Evolutionary conservation across 2,888 invertebrate genomes (phyloP).

Genomic region (Dimorphilus gyrociliatus): DNA sequence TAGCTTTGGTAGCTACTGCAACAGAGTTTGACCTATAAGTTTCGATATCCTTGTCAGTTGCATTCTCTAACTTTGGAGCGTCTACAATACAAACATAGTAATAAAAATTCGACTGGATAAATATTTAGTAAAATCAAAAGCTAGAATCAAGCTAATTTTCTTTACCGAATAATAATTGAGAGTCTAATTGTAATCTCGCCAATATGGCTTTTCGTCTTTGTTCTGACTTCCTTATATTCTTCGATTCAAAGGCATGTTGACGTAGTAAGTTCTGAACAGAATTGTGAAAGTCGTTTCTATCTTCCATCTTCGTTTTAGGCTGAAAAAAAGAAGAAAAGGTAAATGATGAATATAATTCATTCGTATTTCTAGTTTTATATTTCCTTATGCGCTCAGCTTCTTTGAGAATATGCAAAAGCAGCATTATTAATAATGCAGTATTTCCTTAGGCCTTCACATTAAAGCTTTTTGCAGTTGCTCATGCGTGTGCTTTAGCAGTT

Average conservation of each 20-base stretch:
- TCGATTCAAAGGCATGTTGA: constrained; percentile 16
- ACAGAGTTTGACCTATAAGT: constrained; percentile 27
- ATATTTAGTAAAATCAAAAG: not conserved
- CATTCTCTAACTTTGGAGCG: constrained; percentile 25
- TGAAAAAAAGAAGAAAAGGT: constrained; percentile 6
- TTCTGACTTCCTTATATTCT: constrained; percentile 17
- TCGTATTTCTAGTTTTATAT: too few relatives aligned
- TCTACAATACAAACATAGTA: constrained; percentile 13
- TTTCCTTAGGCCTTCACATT: too few relatives aligned
- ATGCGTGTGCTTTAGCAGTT: too few relatives aligned
- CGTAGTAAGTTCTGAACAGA: constrained; percentile 20
- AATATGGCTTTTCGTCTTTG: constrained; percentile 26
- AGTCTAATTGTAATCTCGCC: constrained; percentile 28
- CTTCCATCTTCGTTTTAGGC: constrained; percentile 14
- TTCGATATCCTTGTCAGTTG: constrained; percentile 22
- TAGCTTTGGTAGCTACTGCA: constrained; percentile 29
- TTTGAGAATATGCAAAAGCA: too few relatives aligned
- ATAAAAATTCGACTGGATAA: not conserved
- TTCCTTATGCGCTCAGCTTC: too few relatives aligned
- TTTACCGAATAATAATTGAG: constrained; percentile 25
- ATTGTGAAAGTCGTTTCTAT: constrained; percentile 20
- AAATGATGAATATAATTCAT: too few relatives aligned
- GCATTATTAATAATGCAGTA: too few relatives aligned
- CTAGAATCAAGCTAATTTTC: not conserved
- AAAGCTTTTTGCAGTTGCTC: too few relatives aligned